These are phyloP conservation scores for Melanotaenia duboulayi DNA, from an alignment of 2,113 vertebrate species.

Conservation along the genomic window DNA sequence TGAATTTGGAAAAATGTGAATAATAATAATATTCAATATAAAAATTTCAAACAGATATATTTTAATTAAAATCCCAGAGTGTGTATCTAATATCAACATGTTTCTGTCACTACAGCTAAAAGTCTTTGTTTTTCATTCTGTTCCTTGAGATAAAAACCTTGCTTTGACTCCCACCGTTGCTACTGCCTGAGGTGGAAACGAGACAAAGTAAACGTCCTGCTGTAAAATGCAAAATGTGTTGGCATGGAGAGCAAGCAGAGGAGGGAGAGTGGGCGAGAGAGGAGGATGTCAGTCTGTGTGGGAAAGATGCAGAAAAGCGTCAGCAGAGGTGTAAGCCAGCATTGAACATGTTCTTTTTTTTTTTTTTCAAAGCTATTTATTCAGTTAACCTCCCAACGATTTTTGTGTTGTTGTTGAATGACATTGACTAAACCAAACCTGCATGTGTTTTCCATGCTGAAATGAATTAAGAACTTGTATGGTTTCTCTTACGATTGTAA, in stretches of 20 bases:
- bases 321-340: neutral
- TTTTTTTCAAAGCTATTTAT: neutral
- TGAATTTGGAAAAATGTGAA: neutral
- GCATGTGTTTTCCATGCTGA: neutral
- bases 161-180: neutral
- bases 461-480: neutral
- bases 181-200: constrained; percentile 8
- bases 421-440: neutral
- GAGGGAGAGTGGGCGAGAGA: constrained; percentile 40
- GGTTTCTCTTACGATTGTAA: neutral
- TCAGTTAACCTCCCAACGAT: neutral
- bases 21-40: neutral
- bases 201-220: constrained; percentile 3
- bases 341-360: neutral
- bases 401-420: neutral
- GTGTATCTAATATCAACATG: neutral
- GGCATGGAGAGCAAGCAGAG: constrained; percentile 7
- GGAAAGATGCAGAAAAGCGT: constrained; percentile 5
- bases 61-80: neutral
- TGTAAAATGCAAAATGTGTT: constrained; percentile 13
- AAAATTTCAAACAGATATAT: no score
- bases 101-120: neutral
- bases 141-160: neutral
- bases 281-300: constrained; percentile 29
- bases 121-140: neutral